phyloP scores from a whole-genome alignment of 2,888 invertebrate genomes.

The Drosophila koepferae region DNA sequence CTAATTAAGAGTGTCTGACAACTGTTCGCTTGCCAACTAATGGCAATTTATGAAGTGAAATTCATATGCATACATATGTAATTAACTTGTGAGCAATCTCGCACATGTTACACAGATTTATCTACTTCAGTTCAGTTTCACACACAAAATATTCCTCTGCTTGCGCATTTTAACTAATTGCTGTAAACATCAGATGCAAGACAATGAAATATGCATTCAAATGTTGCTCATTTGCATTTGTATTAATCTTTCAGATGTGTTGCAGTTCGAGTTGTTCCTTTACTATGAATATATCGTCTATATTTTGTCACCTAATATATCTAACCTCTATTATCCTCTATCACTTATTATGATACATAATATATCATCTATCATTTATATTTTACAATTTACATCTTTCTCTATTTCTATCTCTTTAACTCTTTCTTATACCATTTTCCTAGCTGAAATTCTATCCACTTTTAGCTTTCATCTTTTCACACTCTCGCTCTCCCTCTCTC shows the following conservation, averaged over 20 bases:
- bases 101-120: not conserved
- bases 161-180: not conserved
- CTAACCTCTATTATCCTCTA: not conserved
- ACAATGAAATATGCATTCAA: constrained; percentile 1
- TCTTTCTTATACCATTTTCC: too few species aligned
- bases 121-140: not conserved
- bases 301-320: not conserved
- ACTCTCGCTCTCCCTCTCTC: not conserved
- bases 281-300: not conserved
- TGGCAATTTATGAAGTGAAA: constrained; percentile 8
- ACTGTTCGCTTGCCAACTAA: constrained; percentile 6
- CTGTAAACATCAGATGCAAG: not conserved
- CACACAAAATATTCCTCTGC: not conserved
- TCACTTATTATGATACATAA: not conserved
- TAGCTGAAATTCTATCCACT: not conserved
- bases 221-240: not conserved
- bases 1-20: constrained; percentile 8
- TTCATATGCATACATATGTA: constrained; percentile 16
- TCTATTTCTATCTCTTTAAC: not conserved
- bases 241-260: not conserved
- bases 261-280: not conserved
- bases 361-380: not conserved
- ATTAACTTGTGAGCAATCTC: not conserved
- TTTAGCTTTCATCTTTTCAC: not conserved
- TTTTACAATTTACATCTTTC: not conserved